Base-by-base conservation (phyloP, 1,140 invertebrate genomes). In the Drosophila serrata region DNA sequence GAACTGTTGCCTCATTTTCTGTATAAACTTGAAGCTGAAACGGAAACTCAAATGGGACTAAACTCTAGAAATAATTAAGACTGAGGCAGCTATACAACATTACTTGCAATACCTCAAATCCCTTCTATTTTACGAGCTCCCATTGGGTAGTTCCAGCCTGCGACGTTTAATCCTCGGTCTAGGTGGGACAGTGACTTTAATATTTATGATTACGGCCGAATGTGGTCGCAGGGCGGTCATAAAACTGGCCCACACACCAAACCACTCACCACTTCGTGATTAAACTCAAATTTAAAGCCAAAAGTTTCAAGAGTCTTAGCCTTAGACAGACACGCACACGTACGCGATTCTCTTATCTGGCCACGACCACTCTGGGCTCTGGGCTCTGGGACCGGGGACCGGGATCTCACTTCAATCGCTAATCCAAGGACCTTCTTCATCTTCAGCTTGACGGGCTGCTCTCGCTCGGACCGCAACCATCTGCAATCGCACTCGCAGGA, bases 401-500 rank as follows among this genome's bases (percentile, higher is more conserved):
- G 22, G 15, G 39, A 55, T 13, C 12, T 19, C 58, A 19, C 19
- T 31, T 65, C 62, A 67, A 37, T 37, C 55, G 46, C 39, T 80
- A 80, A 81, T 80, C 69, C 77, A 31, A 7, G 22, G 33, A 15
- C 35, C 35, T 22, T 13, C 11, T 49, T 13, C 31, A 22, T 15
- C 19, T 12, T n/a, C 72, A 96, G 96, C 91, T 93, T 97, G 53
- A 96, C 96, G 60, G 96, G 96, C 57, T 97, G 96, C 92, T 96
- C 96, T 56, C 94, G 96, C 77, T 95, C 95, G 19, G 96, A 97
- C 91, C 94, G 96, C 67, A 95, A 95, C 17, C 95, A 96, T 92
- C 94, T 96, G 59, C 95, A 96, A 78, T 95, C 95, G 22, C 96
- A 96, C 79, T 96, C 96, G 11, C 96, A 96, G 92, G 96, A 96